A percentile compares a stretch with the other conserved stretches of the same genome.
Conservation (phyloP, 2,888 invertebrate species). For the Lapara coniferarum region DNA sequence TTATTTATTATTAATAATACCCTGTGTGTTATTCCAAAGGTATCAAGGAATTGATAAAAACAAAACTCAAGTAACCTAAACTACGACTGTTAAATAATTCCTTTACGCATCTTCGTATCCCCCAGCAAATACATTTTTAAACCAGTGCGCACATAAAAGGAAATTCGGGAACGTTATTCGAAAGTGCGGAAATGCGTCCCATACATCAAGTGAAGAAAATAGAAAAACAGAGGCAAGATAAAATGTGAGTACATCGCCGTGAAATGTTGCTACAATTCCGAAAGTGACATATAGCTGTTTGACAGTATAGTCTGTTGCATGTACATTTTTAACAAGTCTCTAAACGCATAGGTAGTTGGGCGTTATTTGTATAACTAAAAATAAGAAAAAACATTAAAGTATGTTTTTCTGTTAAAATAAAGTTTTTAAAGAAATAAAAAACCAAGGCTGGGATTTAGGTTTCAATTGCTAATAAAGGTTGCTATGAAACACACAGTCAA, state of each 20-base stretch:
- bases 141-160: slow-evolving; percentile 75
- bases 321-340: slow-evolving; percentile 32
- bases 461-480: too few species aligned
- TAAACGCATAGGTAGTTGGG: not conserved
- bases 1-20: too few species aligned
- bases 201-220: slow-evolving; percentile 79
- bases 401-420: too few species aligned
- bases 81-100: slow-evolving; percentile 55
- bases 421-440: too few species aligned
- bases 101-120: slow-evolving; percentile 57
- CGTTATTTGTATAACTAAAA: not conserved
- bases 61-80: slow-evolving; percentile 31
- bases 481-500: too few species aligned
- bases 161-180: slow-evolving; percentile 76
- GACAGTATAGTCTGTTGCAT: slow-evolving; percentile 63
- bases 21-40: not conserved
- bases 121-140: slow-evolving; percentile 78
- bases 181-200: slow-evolving; percentile 81
- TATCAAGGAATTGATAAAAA: not conserved
- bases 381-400: too few species aligned
- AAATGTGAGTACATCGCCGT: slow-evolving; percentile 75
- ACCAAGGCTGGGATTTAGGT: too few species aligned
- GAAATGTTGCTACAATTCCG: slow-evolving; percentile 76
- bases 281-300: slow-evolving; percentile 72
- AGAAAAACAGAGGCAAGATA: slow-evolving; percentile 77